These are phyloP conservation scores for Empis stercorea DNA, from an alignment of 2,888 invertebrate genomes.

Conservation along the genomic window DNA sequence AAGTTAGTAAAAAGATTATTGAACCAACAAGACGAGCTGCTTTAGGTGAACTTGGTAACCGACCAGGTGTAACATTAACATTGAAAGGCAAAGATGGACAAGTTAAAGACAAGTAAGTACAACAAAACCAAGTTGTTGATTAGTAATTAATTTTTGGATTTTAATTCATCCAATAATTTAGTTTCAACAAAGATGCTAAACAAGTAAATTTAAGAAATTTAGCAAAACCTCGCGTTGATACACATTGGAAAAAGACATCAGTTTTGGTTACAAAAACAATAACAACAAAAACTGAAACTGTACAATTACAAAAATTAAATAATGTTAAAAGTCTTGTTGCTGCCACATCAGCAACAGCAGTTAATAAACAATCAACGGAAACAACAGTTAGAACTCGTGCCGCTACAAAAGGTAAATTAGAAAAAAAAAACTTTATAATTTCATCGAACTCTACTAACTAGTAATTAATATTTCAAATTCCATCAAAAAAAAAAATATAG, in stretches of 20 bases:
- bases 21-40: conserved; percentile 27
- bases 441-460: too few species aligned
- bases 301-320: conserved; percentile 11
- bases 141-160: neutral
- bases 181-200: conserved; percentile 24
- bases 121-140: too few species aligned
- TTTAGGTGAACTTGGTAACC: conserved; percentile 41
- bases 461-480: too few species aligned
- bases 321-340: too few species aligned
- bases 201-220: conserved; percentile 23
- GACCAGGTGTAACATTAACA: conserved; percentile 19
- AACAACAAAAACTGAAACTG: conserved; percentile 3
- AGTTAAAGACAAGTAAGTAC: conserved; percentile 25
- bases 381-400: too few species aligned
- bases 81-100: conserved; percentile 21
- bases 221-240: conserved; percentile 33
- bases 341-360: conserved; percentile 4
- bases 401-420: neutral
- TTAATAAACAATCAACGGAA: too few species aligned
- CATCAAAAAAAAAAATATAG: neutral
- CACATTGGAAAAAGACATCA: conserved; percentile 27
- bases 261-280: conserved; percentile 7
- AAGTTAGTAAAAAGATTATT: too few species aligned
- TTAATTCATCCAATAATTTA: conserved; percentile 6
- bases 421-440: too few species aligned